Evolutionary conservation across 2,888 invertebrate genomes (phyloP).

Genomic region (Empis livida): DNA sequence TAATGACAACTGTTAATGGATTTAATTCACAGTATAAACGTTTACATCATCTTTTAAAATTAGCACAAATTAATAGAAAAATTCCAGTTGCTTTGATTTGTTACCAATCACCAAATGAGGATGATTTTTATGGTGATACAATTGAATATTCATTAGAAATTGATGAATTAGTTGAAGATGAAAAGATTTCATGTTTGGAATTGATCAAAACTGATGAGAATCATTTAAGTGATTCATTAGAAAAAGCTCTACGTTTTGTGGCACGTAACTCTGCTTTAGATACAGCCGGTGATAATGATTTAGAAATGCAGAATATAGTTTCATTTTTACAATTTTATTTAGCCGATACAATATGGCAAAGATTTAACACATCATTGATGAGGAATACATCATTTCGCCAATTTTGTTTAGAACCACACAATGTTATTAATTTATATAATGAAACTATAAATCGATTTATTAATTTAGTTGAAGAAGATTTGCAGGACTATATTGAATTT

Average conservation of each 20-base stretch:
- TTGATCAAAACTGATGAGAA: slow-evolving; percentile 12
- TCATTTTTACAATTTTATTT: slow-evolving; percentile 44
- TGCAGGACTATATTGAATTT: slow-evolving; percentile 47
- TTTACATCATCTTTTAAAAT: slow-evolving; percentile 20
- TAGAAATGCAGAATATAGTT: slow-evolving; percentile 45
- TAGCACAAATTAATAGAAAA: slow-evolving; percentile 16
- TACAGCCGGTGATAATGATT: slow-evolving; percentile 25
- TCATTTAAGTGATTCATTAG: slow-evolving; percentile 27
- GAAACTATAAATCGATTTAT: slow-evolving; percentile 49
- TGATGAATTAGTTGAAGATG: slow-evolving; percentile 29
- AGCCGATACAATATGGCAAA: slow-evolving; percentile 49
- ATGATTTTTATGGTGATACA: slow-evolving; percentile 4
- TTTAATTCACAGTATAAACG: slow-evolving; percentile 18
- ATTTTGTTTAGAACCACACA: slow-evolving; percentile 36
- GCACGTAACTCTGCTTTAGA: slow-evolving; percentile 35
- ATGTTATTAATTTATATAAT: slow-evolving; percentile 50
- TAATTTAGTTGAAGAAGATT: slow-evolving; percentile 44
- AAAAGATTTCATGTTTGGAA: slow-evolving; percentile 32
- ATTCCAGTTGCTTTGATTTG: slow-evolving; percentile 24
- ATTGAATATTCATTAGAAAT: slow-evolving; percentile 14
- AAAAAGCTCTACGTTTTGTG: slow-evolving; percentile 25
- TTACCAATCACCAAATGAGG: slow-evolving; percentile 14
- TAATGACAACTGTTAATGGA: slow-evolving; percentile 17
- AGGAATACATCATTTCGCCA: slow-evolving; percentile 27
- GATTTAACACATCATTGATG: slow-evolving; percentile 29